Evolutionary conservation across 2,113 vertebrate genomes (phyloP).

Genomic region (Sander lucioperca): DNA sequence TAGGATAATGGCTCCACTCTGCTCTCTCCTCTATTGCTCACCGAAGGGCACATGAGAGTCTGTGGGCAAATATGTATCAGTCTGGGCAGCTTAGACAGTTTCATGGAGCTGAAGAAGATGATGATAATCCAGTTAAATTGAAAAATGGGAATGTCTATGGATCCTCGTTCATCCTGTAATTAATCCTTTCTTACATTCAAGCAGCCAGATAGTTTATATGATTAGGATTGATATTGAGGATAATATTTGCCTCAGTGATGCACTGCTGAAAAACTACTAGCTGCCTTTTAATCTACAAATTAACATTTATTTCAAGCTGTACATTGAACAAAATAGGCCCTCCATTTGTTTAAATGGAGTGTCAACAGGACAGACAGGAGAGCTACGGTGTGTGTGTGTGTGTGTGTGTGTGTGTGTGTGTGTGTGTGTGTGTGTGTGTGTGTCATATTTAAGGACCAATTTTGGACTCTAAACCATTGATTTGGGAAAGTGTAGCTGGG

Average conservation of each 20-base stretch:
- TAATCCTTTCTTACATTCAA: constrained; percentile 73
- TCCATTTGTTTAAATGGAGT: constrained; percentile 51
- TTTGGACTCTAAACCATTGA: not conserved
- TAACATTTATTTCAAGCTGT: constrained; percentile 31
- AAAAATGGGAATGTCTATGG: constrained; percentile 72
- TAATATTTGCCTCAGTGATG: constrained; percentile 45
- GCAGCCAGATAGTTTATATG: constrained; percentile 65
- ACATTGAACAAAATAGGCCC: not conserved
- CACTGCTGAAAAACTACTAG: constrained; percentile 25
- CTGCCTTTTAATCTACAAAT: constrained; percentile 37
- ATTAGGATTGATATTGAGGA: constrained; percentile 69
- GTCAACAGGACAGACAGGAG: constrained; percentile 15
- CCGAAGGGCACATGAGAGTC: constrained; percentile 67
- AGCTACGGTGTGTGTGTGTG: not conserved
- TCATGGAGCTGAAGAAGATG: constrained; percentile 70
- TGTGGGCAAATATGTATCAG: constrained; percentile 61
- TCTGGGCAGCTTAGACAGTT: constrained; percentile 68
- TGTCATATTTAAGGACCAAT: constrained; percentile 11
- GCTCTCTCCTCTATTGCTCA: constrained; percentile 67
- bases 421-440: not conserved
- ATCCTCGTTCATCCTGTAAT: constrained; percentile 73
- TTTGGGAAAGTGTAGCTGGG: not conserved
- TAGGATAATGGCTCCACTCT: constrained; percentile 66
- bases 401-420: not conserved
- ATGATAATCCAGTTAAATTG: constrained; percentile 84